These are phyloP conservation scores for Drosophila sordidapex DNA, from an alignment of 2,888 invertebrate species.

Conservation along the genomic window DNA sequence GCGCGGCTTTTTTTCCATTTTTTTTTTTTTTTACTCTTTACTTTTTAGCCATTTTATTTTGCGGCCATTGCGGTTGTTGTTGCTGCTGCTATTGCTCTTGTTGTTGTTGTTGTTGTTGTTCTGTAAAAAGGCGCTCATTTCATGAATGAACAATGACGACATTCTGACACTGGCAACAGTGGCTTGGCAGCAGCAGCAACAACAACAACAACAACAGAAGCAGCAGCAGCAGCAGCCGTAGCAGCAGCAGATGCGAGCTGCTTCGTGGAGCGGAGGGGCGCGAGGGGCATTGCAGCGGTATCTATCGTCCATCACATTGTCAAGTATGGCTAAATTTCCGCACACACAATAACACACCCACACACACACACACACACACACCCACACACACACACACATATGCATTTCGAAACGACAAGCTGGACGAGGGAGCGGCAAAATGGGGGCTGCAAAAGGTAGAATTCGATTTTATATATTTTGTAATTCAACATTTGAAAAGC, in stretches of 20 bases:
- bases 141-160: slow-evolving; percentile 80
- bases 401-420: not conserved
- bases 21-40: slow-evolving; percentile 12
- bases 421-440: not conserved
- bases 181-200: slow-evolving; percentile 23
- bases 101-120: slow-evolving; percentile 52
- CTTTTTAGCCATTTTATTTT: slow-evolving; percentile 58
- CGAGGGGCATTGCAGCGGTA: slow-evolving; percentile 52
- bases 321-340: slow-evolving; percentile 74
- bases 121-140: slow-evolving; percentile 71
- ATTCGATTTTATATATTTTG: not conserved
- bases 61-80: slow-evolving; percentile 73
- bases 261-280: not conserved
- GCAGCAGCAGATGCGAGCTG: not conserved
- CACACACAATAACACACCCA: not conserved
- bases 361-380: not conserved
- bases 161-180: slow-evolving; percentile 72
- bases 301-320: slow-evolving; percentile 76
- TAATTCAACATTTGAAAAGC: not conserved
- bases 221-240: slow-evolving; percentile 12
- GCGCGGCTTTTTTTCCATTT: slow-evolving; percentile 19
- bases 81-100: slow-evolving; percentile 56
- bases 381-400: not conserved
- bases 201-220: slow-evolving; percentile 1
- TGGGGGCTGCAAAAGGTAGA: not conserved